A percentile compares a stretch with the other conserved stretches of the same genome.
These are phyloP conservation scores for Melanargia galathea DNA, from an alignment of 2,888 invertebrate genomes.

Conservation along the genomic window DNA sequence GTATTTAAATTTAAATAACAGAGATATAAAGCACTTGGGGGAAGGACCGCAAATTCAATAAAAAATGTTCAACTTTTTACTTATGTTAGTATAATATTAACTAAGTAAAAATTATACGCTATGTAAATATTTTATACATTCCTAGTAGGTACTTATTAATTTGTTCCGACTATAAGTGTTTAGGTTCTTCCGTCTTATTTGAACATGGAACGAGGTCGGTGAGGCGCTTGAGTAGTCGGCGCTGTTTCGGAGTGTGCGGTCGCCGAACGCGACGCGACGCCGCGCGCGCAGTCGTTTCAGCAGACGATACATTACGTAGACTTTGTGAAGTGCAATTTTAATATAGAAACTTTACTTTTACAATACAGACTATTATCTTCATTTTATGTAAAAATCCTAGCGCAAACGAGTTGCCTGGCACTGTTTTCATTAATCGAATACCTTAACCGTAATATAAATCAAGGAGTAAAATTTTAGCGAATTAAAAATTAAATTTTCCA, in stretches of 20 bases:
- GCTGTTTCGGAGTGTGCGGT: slow-evolving; percentile 26
- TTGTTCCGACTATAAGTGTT: slow-evolving; percentile 76
- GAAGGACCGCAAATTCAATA: slow-evolving; percentile 84
- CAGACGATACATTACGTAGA: slow-evolving; percentile 69
- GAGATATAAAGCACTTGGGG: slow-evolving; percentile 83
- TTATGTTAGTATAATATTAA: slow-evolving; percentile 79
- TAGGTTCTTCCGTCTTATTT: slow-evolving; percentile 74
- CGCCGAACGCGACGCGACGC: slow-evolving; percentile 59
- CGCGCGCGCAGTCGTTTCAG: slow-evolving; percentile 59
- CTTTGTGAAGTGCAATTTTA: slow-evolving; percentile 77
- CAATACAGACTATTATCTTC: slow-evolving; percentile 79
- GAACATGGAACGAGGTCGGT: slow-evolving; percentile 66
- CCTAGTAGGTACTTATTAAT: slow-evolving; percentile 67
- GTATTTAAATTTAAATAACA: slow-evolving; percentile 82
- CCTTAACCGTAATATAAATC: slow-evolving; percentile 79
- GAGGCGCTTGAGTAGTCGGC: slow-evolving; percentile 38
- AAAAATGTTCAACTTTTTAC: slow-evolving; percentile 80
- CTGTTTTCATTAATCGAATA: slow-evolving; percentile 77
- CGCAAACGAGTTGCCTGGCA: slow-evolving; percentile 80
- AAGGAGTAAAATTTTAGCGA: slow-evolving; percentile 82
- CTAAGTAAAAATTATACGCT: slow-evolving; percentile 82
- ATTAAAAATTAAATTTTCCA: slow-evolving; percentile 82
- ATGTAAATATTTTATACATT: slow-evolving; percentile 82
- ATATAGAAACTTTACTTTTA: slow-evolving; percentile 79
- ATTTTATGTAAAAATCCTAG: slow-evolving; percentile 81